Conservation (phyloP, 2,888 invertebrate species). For the Trachelus tabidus region DNA sequence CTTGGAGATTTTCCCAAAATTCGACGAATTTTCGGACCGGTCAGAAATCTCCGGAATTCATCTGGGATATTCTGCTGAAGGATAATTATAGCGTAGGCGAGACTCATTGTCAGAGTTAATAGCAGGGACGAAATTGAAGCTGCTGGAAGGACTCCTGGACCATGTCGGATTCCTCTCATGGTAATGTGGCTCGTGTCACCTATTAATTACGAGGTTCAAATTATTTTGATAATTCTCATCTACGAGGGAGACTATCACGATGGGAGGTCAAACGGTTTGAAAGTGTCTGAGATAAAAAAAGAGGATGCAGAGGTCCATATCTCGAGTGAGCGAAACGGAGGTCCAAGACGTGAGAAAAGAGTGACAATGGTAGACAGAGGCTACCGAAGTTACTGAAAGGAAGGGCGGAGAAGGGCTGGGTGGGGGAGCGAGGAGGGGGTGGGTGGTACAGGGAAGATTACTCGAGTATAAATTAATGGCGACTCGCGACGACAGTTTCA, state of each 20-base stretch:
- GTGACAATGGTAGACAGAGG: conserved; percentile 14
- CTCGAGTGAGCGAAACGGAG: not conserved
- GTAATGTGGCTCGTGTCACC: not conserved
- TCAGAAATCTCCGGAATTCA: not conserved
- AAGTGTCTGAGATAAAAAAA: not conserved
- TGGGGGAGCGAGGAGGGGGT: not conserved
- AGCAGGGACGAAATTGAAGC: not conserved
- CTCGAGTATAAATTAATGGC: conserved; percentile 26
- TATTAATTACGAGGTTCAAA: not conserved
- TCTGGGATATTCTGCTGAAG: not conserved
- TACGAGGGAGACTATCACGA: not conserved
- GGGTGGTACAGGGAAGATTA: conserved; percentile 18
- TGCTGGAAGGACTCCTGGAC: not conserved
- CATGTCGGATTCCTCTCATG: not conserved
- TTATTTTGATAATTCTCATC: not conserved
- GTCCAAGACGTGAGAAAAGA: not conserved
- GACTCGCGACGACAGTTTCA: conserved; percentile 27
- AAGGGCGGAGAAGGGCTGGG: conserved; percentile 12
- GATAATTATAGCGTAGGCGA: not conserved
- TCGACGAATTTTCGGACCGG: not conserved
- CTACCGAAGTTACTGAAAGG: conserved; percentile 9
- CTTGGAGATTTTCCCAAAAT: not conserved
- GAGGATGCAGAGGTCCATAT: not conserved
- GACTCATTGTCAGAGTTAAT: not conserved
- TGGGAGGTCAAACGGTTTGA: not conserved